Percentiles rank a stretch among this genome's conserved stretches.
Conservation (phyloP, 1,140 invertebrate genomes). For the Caenorhabditis remanei region DNA sequence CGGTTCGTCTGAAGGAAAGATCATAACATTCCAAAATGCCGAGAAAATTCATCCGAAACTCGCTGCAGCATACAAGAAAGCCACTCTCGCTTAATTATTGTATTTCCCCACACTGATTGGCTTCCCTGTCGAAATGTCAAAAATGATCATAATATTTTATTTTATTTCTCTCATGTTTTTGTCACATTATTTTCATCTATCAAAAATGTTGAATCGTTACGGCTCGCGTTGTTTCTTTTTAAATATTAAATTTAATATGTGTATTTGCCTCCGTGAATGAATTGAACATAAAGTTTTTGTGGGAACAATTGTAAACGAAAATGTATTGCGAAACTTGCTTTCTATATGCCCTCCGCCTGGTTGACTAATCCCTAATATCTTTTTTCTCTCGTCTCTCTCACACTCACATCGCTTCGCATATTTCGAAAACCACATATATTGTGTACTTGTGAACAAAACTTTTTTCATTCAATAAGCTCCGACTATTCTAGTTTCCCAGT, state of each 20-base stretch:
- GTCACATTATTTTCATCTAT: neutral
- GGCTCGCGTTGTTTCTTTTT: neutral
- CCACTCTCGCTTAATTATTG: neutral
- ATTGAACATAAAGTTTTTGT: constrained; percentile 1
- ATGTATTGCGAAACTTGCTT: constrained; percentile 3
- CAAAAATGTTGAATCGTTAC: constrained; percentile 4
- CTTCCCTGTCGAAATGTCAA: neutral
- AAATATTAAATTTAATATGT: neutral
- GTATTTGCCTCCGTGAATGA: constrained; percentile 13
- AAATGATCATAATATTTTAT: constrained; percentile 8
- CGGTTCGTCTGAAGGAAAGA: constrained; percentile 67
- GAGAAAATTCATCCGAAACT: constrained; percentile 45
- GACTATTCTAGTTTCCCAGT: neutral
- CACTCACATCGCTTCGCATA: neutral
- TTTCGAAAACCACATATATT: constrained; percentile 24
- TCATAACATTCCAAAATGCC: constrained; percentile 64
- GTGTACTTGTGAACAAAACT: neutral
- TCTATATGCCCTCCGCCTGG: neutral
- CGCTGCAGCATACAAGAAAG: constrained; percentile 40
- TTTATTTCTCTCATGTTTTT: neutral
- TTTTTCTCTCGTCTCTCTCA: neutral
- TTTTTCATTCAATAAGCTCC: neutral
- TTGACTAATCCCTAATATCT: constrained; percentile 38
- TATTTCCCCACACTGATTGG: neutral
- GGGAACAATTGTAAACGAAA: neutral